phyloP scores from a whole-genome alignment of 2,888 invertebrate species.

The Tipula helvola region DNA sequence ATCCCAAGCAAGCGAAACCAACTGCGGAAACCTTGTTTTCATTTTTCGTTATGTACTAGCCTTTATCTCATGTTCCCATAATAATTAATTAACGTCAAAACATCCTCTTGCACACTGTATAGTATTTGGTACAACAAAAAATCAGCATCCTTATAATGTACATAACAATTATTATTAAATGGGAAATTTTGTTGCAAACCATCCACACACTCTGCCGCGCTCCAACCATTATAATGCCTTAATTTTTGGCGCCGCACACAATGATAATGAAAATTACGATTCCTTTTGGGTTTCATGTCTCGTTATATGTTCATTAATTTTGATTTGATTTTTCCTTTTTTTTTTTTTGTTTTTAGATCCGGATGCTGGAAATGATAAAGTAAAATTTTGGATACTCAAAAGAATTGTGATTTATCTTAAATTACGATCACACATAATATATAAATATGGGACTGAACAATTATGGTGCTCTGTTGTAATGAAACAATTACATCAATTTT shows the following conservation, averaged over 20 bases:
- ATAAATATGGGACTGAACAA: neutral
- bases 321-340: neutral
- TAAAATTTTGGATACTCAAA: neutral
- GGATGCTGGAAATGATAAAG: neutral
- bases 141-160: neutral
- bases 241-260: neutral
- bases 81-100: neutral
- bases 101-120: neutral
- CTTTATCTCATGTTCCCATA: neutral
- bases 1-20: neutral
- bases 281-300: neutral
- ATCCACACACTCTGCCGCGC: no score
- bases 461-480: neutral
- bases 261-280: neutral
- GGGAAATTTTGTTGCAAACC: no score
- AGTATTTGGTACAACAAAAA: neutral
- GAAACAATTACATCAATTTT: neutral
- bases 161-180: neutral
- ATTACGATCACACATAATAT: neutral
- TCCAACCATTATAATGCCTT: neutral
- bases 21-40: neutral
- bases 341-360: neutral
- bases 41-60: neutral
- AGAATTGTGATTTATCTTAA: neutral
- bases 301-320: neutral